A percentile compares a stretch with the other conserved stretches of the same genome.
These are phyloP conservation scores for Semotilus atromaculatus DNA, from an alignment of 2,797 vertebrate genomes.

Conservation along the genomic window DNA sequence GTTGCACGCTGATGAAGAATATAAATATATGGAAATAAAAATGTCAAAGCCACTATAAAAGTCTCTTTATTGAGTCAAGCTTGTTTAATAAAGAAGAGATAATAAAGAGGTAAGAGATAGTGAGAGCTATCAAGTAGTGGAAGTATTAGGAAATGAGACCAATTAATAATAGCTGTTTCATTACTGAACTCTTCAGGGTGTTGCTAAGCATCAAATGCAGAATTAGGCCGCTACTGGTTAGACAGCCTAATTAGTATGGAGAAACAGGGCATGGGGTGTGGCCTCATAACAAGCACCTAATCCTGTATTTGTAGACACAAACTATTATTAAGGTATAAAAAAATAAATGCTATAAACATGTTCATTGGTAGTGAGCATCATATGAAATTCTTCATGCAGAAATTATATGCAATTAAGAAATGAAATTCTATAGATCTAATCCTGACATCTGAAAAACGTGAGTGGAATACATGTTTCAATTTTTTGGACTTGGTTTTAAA, in stretches of 20 bases:
- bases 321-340: constrained; percentile 1
- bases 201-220: constrained; percentile 48
- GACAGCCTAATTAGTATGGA: constrained; percentile 54
- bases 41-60: not conserved
- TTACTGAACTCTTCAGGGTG: constrained; percentile 53
- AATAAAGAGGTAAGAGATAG: constrained; percentile 5
- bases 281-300: constrained; percentile 27
- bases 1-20: not conserved
- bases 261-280: constrained; percentile 49
- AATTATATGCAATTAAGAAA: not conserved
- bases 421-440: not conserved
- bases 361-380: not conserved
- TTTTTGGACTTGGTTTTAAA: not conserved
- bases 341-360: not conserved
- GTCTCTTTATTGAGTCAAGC: not conserved
- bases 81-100: constrained; percentile 15
- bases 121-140: constrained; percentile 3
- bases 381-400: not conserved
- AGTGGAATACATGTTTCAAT: fast-evolving
- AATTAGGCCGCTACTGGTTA: constrained; percentile 54
- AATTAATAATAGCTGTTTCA: constrained; percentile 57
- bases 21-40: not conserved
- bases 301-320: constrained; percentile 5
- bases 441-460: not conserved
- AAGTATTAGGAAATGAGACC: constrained; percentile 47